phyloP scores from a whole-genome alignment of 2,113 vertebrate species.

The Potamarius usumacintae region DNA sequence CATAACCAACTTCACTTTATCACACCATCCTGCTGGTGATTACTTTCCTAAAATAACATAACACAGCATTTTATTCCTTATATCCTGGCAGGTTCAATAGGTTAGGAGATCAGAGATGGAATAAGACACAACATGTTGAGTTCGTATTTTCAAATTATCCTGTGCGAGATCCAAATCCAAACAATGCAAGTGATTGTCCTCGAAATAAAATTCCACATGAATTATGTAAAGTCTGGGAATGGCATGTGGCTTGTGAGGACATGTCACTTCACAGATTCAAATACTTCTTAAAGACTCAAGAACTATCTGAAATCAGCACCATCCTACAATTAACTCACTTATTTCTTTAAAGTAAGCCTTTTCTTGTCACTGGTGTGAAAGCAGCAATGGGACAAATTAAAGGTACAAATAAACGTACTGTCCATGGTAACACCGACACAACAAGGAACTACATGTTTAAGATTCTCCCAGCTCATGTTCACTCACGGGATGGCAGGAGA shows the following conservation, averaged over 20 bases:
- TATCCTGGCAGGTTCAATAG: neutral
- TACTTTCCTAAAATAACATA: neutral
- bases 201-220: neutral
- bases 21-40: neutral
- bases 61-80: neutral
- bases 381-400: neutral
- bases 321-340: neutral
- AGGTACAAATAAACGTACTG: neutral
- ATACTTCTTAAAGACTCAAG: neutral
- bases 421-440: too few relatives aligned
- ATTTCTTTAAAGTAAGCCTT: neutral
- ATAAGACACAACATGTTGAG: neutral
- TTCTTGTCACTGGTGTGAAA: neutral
- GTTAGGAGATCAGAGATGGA: neutral
- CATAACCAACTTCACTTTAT: neutral
- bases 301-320: neutral
- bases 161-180: neutral
- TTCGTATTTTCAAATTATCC: neutral
- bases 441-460: neutral
- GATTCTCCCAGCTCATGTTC: neutral
- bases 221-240: neutral
- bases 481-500: slow-evolving; percentile 90
- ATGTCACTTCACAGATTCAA: neutral
- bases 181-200: neutral
- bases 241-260: neutral